Evolutionary conservation across 2,888 invertebrate genomes (phyloP), one percentile per base, ranked within the genome.

Genomic region (Salpingus planirostris): DNA sequence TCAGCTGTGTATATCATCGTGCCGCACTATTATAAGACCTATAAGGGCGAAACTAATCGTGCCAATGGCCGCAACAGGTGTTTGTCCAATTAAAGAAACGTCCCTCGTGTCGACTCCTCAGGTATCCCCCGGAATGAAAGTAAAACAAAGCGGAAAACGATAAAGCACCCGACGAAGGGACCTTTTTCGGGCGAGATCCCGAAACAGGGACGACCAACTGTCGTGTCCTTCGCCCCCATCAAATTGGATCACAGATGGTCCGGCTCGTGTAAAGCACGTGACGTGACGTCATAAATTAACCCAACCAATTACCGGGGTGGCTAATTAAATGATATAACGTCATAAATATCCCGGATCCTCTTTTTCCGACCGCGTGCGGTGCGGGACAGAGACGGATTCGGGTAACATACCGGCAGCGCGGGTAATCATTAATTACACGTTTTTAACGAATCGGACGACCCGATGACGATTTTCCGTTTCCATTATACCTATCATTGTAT

Each of bases 201-300:
- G 18, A 8, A 18, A 6, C 5, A 11, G 11, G 23, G 33, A 35
- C 35, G 36, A 42, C 40, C 38, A 30, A 34, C 35, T 31, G 38
- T 30, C 31, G 31, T 27, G 37, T 43, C 43, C n/a, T n/a, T n/a
- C n/a, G n/a, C n/a, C 36, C 11, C 8, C 2, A 27, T 27, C 40
- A 53, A 55, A 57, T 57, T 54, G 50, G 54, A 56, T 51, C 54
- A 47, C 58, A 58, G 58, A 58, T 58, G 58, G 56, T 42, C 44
- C 18, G 38, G 54, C 56, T 47, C 51, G 51, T 52, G 57, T 59
- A 57, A 52, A 54, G 57, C 58, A 58, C 58, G 58, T 55, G 55
- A 54, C 47, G 49, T 44, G 42, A 47, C 49, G 48, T 47, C 50
- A 51, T 55, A 54, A 54, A 55, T 55, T 54, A 54, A 44, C 47